These are phyloP conservation scores for Cebus imitator DNA, from an alignment of 2,113 vertebrate genomes.

Conservation along the genomic window DNA sequence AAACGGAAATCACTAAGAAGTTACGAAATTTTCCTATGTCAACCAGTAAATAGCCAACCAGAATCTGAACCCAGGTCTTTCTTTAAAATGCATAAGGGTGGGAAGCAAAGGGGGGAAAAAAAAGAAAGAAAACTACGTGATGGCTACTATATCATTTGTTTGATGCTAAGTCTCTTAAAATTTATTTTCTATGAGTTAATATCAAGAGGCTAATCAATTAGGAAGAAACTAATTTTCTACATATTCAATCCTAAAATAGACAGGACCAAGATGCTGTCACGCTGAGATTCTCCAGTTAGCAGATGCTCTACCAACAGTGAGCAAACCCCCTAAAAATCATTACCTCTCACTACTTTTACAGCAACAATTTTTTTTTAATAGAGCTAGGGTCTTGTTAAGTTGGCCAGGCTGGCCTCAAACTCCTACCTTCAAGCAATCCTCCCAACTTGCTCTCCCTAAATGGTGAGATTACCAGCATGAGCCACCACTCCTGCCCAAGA, in stretches of 20 bases:
- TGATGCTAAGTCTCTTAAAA: not conserved
- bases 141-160: too few species aligned
- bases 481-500: not conserved
- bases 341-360: not conserved
- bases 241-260: not conserved
- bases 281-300: not conserved
- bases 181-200: not conserved
- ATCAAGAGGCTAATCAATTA: not conserved
- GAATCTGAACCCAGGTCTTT: not conserved
- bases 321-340: not conserved
- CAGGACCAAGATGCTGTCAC: not conserved
- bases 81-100: not conserved
- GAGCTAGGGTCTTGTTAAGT: not conserved
- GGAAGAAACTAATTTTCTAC: not conserved
- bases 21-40: not conserved
- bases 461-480: not conserved
- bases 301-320: not conserved
- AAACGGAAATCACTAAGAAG: not conserved
- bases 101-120: too few species aligned
- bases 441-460: not conserved
- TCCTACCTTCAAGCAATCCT: not conserved
- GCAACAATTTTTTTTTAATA: not conserved
- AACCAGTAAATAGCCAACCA: not conserved
- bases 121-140: too few species aligned
- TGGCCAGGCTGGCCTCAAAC: not conserved